phyloP scores from a whole-genome alignment of 2,113 vertebrate species.

The Falcunculus frontatus region DNA sequence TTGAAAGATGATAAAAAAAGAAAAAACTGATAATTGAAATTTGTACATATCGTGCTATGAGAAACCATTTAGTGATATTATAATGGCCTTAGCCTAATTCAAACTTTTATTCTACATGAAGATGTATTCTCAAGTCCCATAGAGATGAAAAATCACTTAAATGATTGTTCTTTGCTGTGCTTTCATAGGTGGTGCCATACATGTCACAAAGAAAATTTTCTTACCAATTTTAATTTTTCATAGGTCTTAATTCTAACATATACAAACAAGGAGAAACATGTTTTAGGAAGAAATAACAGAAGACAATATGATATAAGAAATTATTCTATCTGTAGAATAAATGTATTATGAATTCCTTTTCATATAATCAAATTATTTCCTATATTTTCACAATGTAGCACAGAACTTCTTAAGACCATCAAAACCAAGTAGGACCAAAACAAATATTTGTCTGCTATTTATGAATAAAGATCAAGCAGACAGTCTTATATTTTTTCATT shows the following conservation, averaged over 20 bases:
- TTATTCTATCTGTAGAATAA: not conserved
- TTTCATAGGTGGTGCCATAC: not conserved
- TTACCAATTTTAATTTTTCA: not conserved
- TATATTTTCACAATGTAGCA: not conserved
- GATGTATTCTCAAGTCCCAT: not conserved
- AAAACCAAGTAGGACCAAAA: not conserved
- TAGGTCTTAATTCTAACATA: not conserved
- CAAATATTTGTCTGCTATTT: not conserved
- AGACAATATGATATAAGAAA: not conserved
- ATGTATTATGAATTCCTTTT: not conserved
- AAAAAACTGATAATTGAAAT: not conserved
- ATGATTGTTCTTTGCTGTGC: not conserved
- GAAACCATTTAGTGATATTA: not conserved
- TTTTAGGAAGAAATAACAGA: not conserved
- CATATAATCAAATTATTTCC: not conserved
- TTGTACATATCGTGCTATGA: not conserved
- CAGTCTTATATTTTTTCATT: not conserved
- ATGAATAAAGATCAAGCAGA: not conserved
- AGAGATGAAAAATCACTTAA: not conserved
- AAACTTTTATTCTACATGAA: not conserved
- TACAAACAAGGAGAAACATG: not conserved
- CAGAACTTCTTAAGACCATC: not conserved
- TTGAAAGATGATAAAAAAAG: not conserved
- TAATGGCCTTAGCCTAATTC: not conserved
- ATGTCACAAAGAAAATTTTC: not conserved